Conservation (phyloP, 1,140 invertebrate species). For the Oncopodura yosiiana region DNA sequence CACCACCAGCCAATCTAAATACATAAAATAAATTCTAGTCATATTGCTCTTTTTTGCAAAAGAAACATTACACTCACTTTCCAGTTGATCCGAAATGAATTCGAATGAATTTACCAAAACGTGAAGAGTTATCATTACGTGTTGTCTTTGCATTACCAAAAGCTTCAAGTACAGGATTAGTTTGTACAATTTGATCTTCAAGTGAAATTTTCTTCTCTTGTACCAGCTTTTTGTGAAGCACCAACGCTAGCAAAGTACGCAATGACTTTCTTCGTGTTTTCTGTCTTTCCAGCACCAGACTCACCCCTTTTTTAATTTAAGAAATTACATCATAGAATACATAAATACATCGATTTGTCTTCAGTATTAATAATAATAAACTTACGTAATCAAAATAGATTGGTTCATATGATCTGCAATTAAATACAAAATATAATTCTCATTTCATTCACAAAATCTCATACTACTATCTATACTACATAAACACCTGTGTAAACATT, state of each 20-base stretch:
- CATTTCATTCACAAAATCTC: too few relatives aligned
- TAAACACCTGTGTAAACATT: too few relatives aligned
- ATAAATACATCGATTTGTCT: too few relatives aligned
- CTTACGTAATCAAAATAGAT: constrained; percentile 50
- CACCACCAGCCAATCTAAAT: constrained; percentile 57
- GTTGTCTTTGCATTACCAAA: constrained; percentile 55
- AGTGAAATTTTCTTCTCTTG: constrained; percentile 36
- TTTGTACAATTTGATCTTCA: constrained; percentile 55
- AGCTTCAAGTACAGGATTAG: constrained; percentile 53
- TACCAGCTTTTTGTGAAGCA: constrained; percentile 37
- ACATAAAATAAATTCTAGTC: too few relatives aligned
- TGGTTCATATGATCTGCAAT: constrained; percentile 47
- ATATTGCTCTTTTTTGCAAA: too few relatives aligned
- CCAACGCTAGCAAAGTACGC: constrained; percentile 47
- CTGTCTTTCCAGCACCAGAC: constrained; percentile 54
- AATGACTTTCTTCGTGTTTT: constrained; percentile 56
- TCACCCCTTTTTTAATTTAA: constrained; percentile 50
- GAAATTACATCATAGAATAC: too few relatives aligned
- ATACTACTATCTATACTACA: not conserved
- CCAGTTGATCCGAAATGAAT: constrained; percentile 56
- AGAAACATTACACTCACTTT: constrained; percentile 37
- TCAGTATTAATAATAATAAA: constrained; percentile 14
- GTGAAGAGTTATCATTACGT: constrained; percentile 54
- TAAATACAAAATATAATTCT: constrained; percentile 17
- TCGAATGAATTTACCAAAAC: constrained; percentile 38